These are phyloP conservation scores for Microchrysa polita DNA, from an alignment of 2,888 invertebrate species.

Conservation along the genomic window DNA sequence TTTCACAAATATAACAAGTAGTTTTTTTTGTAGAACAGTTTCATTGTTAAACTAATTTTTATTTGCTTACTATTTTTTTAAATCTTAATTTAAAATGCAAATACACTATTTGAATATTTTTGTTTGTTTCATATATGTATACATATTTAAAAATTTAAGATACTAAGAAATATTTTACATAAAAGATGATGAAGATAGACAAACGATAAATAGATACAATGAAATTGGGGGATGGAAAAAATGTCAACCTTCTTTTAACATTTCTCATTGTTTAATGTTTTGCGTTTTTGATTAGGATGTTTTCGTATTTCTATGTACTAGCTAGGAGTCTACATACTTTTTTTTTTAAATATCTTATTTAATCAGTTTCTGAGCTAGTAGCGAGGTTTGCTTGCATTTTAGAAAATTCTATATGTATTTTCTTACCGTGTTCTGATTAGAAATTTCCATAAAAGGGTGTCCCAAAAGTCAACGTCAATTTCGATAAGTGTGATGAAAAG, in stretches of 20 bases:
- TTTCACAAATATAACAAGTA: background rate
- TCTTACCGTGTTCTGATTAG: too few species aligned
- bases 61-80: background rate
- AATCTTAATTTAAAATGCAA: conserved; percentile 11
- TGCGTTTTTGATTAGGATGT: background rate
- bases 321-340: background rate
- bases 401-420: background rate
- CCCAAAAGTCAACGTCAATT: too few species aligned
- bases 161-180: background rate
- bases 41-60: background rate
- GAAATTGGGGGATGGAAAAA: background rate
- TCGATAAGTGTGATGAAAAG: too few species aligned
- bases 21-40: background rate
- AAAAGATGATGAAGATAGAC: too few species aligned
- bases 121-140: too few species aligned
- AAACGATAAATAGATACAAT: too few species aligned
- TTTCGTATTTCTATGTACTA: background rate
- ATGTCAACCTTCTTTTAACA: background rate
- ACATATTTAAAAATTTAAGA: conserved; percentile 10
- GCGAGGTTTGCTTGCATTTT: conserved; percentile 31
- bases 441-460: too few species aligned
- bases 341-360: conserved; percentile 10
- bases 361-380: conserved; percentile 35
- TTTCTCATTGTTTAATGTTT: too few species aligned
- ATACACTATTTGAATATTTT: conserved; percentile 23